These are phyloP conservation scores for Erynnis tages DNA, from an alignment of 2,888 invertebrate species.

Conservation along the genomic window DNA sequence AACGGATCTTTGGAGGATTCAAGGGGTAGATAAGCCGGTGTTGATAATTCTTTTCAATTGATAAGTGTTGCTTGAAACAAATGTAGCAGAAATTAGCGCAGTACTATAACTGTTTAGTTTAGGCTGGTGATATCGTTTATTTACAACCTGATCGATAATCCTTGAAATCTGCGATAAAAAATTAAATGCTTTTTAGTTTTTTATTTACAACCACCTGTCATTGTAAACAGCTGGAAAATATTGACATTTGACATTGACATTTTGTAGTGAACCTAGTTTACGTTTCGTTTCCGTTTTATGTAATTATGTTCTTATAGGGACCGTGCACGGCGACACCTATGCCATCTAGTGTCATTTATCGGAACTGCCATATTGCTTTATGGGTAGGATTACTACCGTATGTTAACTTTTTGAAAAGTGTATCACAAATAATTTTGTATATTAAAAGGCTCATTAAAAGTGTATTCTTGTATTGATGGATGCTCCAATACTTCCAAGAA, in stretches of 20 bases:
- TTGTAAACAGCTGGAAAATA: not conserved
- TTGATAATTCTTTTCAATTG: conserved; percentile 20
- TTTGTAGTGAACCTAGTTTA: no score
- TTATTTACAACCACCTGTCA: conserved; percentile 4
- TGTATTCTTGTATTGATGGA: no score
- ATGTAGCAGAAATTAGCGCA: not conserved
- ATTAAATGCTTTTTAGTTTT: not conserved
- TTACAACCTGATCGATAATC: not conserved
- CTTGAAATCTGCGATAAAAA: not conserved
- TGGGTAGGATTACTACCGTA: no score
- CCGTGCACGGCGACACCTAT: no score
- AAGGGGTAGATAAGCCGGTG: conserved; percentile 55
- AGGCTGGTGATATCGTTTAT: not conserved
- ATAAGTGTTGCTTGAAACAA: not conserved
- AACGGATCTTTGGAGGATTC: conserved; percentile 46
- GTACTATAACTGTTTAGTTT: not conserved
- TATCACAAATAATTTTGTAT: no score
- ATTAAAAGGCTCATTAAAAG: no score
- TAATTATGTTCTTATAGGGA: no score
- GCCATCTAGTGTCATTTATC: no score
- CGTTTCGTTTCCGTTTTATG: not conserved
- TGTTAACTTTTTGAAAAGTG: no score
- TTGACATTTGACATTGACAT: no score
- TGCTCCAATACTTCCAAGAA: no score
- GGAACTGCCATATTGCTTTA: no score